Evolutionary conservation across 2,797 vertebrate species (phyloP).

Genomic region (Falco peregrinus): DNA sequence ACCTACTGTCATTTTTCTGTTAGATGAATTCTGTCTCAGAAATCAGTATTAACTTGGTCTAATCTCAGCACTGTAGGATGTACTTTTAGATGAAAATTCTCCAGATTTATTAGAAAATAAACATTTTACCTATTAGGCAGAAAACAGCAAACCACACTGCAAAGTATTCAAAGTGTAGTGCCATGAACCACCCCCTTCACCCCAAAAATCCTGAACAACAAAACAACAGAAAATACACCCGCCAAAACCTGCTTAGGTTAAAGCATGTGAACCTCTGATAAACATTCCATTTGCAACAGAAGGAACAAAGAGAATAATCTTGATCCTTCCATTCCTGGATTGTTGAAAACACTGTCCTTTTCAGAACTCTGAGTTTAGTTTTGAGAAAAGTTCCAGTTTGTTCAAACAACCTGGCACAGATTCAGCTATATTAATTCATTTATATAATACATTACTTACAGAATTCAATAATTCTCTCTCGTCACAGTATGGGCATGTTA

Average conservation of each 20-base stretch:
- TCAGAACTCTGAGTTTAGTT: background rate
- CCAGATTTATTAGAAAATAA: background rate
- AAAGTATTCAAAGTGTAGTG: background rate
- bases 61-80: background rate
- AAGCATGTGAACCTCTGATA: background rate
- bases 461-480: background rate
- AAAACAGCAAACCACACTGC: background rate
- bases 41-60: background rate
- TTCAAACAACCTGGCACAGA: background rate
- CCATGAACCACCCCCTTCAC: background rate
- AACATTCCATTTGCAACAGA: background rate
- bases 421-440: background rate
- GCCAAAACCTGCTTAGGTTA: background rate
- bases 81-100: background rate
- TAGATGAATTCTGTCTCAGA: background rate
- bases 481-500: background rate
- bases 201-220: background rate
- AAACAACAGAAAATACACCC: background rate
- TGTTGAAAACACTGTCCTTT: background rate
- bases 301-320: background rate
- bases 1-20: background rate
- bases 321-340: background rate
- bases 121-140: background rate
- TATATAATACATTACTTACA: background rate
- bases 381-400: background rate